Conservation (phyloP, 2,113 vertebrate genomes). For the Phalacrocorax brasilianus region DNA sequence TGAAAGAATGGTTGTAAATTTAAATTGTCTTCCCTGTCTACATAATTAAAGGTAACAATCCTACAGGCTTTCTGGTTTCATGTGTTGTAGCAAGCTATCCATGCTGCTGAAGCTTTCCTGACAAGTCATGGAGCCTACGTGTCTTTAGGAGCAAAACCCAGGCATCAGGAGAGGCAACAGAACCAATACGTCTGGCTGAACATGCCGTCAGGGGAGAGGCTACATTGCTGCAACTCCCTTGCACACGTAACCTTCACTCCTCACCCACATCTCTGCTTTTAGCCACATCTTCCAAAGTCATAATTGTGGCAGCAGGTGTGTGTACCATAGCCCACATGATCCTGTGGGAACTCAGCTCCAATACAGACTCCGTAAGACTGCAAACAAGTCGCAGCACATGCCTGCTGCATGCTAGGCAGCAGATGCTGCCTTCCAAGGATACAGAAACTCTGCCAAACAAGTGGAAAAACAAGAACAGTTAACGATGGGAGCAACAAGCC, state of each 20-base stretch:
- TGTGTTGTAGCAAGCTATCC: not conserved
- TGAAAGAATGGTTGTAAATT: not conserved
- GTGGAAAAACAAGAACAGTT: not conserved
- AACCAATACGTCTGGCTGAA: not conserved
- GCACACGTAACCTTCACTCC: not conserved
- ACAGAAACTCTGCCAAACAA: not conserved
- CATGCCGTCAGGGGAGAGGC: not conserved
- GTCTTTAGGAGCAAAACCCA: not conserved
- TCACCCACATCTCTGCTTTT: not conserved
- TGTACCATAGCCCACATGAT: rapidly evolving
- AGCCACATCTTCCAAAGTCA: not conserved
- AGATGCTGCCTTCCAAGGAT: not conserved
- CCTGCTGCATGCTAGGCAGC: not conserved
- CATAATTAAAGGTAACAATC: not conserved
- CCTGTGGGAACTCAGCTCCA: not conserved
- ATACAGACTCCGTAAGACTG: not conserved
- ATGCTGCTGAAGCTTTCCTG: not conserved
- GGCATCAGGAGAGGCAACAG: not conserved
- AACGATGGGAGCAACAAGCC: not conserved
- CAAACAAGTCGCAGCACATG: rapidly evolving
- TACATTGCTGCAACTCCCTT: not conserved
- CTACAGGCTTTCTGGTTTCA: not conserved
- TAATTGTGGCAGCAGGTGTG: not conserved
- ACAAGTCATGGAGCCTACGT: rapidly evolving
- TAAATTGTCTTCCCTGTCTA: not conserved